Base-by-base conservation (phyloP, 2,888 invertebrate species). In the Neoascia interrupta region DNA sequence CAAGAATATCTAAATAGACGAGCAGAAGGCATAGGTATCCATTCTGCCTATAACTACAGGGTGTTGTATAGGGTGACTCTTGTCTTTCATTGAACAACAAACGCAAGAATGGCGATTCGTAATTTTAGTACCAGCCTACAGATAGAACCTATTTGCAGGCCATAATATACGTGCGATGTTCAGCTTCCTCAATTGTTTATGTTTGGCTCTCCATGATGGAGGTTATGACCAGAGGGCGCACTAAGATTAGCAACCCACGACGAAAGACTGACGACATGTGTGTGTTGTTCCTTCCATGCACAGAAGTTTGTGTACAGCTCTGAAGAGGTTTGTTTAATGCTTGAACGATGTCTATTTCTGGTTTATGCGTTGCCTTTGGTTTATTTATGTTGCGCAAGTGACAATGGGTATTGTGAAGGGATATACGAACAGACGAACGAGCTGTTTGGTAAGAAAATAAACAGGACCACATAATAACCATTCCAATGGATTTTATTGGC, bases 181-280 rank as follows among this genome's bases (percentile, higher is more conserved):
- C 3, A 23, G 28, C 28, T 28, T 41, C 39, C 3, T 28, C 18
- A 41, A 41, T 26, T 41, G 28, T 56, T 56, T 56, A 56, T 41
- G 39, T 56, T 56, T 41, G n/a, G n/a, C n/a, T n/a, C n/a, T n/a
- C 10, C 31, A n/a, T 11, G 28, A 19, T 13, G 13, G n/a, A n/a
- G 26, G n/a, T n/a, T 37, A 18, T 37, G 21, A 26, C 26, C 37
- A 21, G 37, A 53, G 23, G 53, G 37, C 13, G 23, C 15, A 37
- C 51, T 23, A 28, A 16, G 47, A 47, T 47, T 26, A 47, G 45
- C 23, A 45, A 13, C 0, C 8, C 18, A 49, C 21, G 49, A 18
- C 11, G 18, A 49, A 11, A 49, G 16, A 47, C 16, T 19, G 34
- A 51, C 51, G 34, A 51, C 51, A 51, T 36, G 34, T 34, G 34